Evolutionary conservation across 92 coral and sea anemone genomes (phyloP), one percentile per base, ranked within the genome.

Genomic region (Galaxea fascicularis): DNA sequence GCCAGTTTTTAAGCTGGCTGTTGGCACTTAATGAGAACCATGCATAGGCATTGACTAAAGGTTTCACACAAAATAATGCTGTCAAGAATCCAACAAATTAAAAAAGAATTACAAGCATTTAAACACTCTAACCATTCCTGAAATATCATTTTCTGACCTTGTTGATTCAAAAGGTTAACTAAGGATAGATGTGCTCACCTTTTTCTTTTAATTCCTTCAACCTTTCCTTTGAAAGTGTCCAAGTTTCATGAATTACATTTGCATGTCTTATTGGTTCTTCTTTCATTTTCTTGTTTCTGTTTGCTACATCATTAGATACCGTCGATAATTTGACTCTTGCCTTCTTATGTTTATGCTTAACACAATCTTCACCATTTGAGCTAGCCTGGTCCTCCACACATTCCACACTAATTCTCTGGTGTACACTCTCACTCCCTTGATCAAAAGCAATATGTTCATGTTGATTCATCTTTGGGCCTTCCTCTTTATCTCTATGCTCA

Each of bases 121-220:
- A n/a, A n/a, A n/a, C n/a, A n/a, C n/a, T n/a, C n/a, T n/a, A n/a
- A n/a, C n/a, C n/a, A n/a, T n/a, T n/a, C n/a, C n/a, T n/a, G n/a
- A n/a, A n/a, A n/a, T n/a, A n/a, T n/a, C n/a, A n/a, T n/a, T n/a
- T n/a, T n/a, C n/a, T n/a, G n/a, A n/a, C n/a, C n/a, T n/a, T n/a
- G n/a, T n/a, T n/a, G n/a, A n/a, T n/a, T n/a, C n/a, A n/a, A n/a
- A n/a, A n/a, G n/a, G n/a, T n/a, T n/a, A n/a, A n/a, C n/a, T n/a
- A n/a, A n/a, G n/a, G n/a, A n/a, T n/a, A n/a, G n/a, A n/a, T 25
- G 8, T 66, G 28, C 84, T 79, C 22, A 67, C 84, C 84, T 51
- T 65, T 18, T 45, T 65, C 54, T 20, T 39, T 20, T 14, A 79
- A 67, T 49, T 20, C 31, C 5, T n/a, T 21, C 0, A 49, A 13